phyloP scores from a whole-genome alignment of 2,797 vertebrate genomes.

The Alfaro cultratus region DNA sequence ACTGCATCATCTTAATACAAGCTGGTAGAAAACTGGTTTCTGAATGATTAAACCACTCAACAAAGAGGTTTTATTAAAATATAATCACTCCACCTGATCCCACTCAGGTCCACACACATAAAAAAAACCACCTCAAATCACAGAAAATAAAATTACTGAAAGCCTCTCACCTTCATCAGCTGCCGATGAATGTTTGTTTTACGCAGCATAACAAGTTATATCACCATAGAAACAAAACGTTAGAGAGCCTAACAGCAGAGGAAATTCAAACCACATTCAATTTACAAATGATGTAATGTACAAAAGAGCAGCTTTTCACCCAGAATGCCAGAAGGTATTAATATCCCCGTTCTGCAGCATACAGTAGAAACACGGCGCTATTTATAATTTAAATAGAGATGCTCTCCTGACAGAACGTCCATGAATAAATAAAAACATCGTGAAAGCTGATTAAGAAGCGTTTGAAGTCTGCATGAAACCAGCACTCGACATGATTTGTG shows the following conservation, averaged over 20 bases:
- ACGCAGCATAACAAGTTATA: conserved; percentile 31
- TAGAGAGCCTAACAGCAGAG: conserved; percentile 44
- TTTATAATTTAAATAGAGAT: conserved; percentile 19
- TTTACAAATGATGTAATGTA: conserved; percentile 14
- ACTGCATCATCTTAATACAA: not conserved
- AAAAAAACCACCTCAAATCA: conserved; percentile 21
- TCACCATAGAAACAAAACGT: conserved; percentile 25
- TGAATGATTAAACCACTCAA: not conserved
- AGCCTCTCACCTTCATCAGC: conserved; percentile 47
- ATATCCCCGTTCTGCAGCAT: conserved; percentile 1
- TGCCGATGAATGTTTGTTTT: conserved; percentile 7
- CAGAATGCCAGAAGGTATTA: conserved; percentile 17
- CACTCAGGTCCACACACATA: conserved; percentile 13
- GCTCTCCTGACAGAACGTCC: not conserved
- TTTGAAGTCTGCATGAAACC: conserved; percentile 10
- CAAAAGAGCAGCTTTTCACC: not conserved
- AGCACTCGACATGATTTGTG: conserved; percentile 27
- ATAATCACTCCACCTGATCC: not conserved
- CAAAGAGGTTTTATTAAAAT: not conserved
- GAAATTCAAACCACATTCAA: conserved; percentile 26
- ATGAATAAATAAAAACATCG: conserved; percentile 8
- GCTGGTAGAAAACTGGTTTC: not conserved
- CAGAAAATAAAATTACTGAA: conserved; percentile 15
- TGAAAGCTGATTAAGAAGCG: conserved; percentile 5
- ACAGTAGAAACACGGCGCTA: not conserved